Evolutionary conservation across 1,140 invertebrate species (phyloP).

Genomic region (Drosophila nasuta): DNA sequence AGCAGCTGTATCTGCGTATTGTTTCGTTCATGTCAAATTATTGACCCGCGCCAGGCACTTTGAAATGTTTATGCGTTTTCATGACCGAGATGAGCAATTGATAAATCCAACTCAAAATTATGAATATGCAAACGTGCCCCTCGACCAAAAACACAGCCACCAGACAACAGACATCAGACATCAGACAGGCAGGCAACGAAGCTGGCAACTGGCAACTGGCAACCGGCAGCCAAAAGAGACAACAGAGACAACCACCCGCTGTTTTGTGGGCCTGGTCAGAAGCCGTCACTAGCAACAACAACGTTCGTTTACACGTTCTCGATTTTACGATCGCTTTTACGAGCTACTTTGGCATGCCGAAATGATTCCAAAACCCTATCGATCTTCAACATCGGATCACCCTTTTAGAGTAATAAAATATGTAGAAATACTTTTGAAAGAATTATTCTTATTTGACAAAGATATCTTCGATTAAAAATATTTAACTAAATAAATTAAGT

Average conservation of each 20-base stretch:
- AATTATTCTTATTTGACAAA: no score
- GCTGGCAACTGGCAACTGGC: not conserved
- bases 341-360: no score
- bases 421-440: no score
- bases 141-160: conserved; percentile 15
- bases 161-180: conserved; percentile 7
- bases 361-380: no score
- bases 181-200: not conserved
- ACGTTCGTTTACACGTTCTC: conserved; percentile 55
- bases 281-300: conserved; percentile 44
- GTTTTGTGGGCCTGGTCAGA: conserved; percentile 53
- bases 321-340: no score
- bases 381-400: no score
- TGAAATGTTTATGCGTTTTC: conserved; percentile 83
- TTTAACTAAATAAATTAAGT: no score
- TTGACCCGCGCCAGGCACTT: conserved; percentile 73
- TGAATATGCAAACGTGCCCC: conserved; percentile 75
- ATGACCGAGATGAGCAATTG: conserved; percentile 82
- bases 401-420: no score
- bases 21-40: conserved; percentile 84
- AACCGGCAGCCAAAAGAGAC: conserved; percentile 19
- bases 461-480: no score
- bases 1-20: conserved; percentile 59
- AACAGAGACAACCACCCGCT: conserved; percentile 55
- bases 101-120: conserved; percentile 76